A percentile compares a stretch with the other conserved stretches of the same genome.
These are phyloP conservation scores for Leistus spinibarbis DNA, from an alignment of 2,888 invertebrate genomes.

Conservation along the genomic window DNA sequence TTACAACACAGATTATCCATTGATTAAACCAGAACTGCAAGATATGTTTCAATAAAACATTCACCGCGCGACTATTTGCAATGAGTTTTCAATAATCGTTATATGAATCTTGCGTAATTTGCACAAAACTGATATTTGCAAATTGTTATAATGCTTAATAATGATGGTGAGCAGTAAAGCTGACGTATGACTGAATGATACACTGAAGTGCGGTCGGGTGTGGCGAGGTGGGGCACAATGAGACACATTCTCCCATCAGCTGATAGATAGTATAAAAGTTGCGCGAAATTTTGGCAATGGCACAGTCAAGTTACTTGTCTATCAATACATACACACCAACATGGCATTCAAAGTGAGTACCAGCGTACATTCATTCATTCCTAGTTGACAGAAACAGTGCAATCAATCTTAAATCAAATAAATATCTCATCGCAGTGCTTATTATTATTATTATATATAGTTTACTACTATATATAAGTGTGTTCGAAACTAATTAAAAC, in stretches of 20 bases:
- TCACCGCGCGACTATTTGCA: too few species aligned
- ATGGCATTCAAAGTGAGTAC: background rate
- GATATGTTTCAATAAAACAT: background rate
- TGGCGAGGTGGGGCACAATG: constrained; percentile 1
- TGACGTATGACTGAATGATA: background rate
- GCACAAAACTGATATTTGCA: background rate
- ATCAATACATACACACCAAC: constrained; percentile 10
- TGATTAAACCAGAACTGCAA: background rate
- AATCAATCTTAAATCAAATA: too few species aligned
- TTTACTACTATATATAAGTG: too few species aligned
- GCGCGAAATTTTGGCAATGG: background rate
- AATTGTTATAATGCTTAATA: background rate
- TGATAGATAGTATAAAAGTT: constrained; percentile 12
- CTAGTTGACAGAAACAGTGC: too few species aligned
- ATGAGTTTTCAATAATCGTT: background rate
- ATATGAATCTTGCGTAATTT: background rate
- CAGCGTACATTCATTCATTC: too few species aligned
- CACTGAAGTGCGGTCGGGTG: background rate
- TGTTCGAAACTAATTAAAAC: too few species aligned
- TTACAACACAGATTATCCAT: background rate
- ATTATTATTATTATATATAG: too few species aligned
- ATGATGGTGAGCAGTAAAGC: background rate
- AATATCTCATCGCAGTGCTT: too few species aligned
- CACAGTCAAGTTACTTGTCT: constrained; percentile 15
- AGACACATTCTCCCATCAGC: constrained; percentile 1